Evolutionary conservation across 2,888 invertebrate species (phyloP).

Genomic region (Acanthopleura granulata): DNA sequence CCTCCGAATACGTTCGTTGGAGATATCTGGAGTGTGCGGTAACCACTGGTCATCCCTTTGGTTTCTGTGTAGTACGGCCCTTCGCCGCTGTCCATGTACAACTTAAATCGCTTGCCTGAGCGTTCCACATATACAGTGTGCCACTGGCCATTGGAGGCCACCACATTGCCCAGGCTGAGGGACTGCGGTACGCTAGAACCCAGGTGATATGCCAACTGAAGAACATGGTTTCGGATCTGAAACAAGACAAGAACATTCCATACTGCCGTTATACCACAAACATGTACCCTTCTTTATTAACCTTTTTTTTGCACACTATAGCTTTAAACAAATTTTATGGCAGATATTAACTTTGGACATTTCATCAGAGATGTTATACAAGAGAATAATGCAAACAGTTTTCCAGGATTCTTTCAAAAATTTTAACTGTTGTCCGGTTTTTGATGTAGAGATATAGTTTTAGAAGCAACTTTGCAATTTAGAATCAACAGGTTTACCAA

Average conservation of each 20-base stretch:
- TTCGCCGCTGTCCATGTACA: constrained; percentile 95
- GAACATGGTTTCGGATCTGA: background rate
- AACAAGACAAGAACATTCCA: background rate
- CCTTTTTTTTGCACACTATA: too few relatives aligned
- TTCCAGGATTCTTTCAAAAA: too few relatives aligned
- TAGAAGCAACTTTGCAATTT: too few relatives aligned
- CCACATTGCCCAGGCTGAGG: constrained; percentile 83
- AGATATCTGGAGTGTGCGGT: constrained; percentile 43
- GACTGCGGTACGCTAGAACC: constrained; percentile 86
- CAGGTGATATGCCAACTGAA: constrained; percentile 1
- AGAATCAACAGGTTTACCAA: too few relatives aligned
- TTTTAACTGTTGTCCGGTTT: too few relatives aligned
- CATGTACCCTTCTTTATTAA: too few relatives aligned
- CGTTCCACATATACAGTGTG: constrained; percentile 92
- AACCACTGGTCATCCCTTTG: constrained; percentile 71
- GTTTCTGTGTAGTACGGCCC: constrained; percentile 73
- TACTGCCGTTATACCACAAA: constrained; percentile 75
- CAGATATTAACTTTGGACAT: too few relatives aligned
- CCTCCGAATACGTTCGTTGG: constrained; percentile 96
- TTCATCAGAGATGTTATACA: too few relatives aligned
- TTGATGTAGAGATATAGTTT: too few relatives aligned
- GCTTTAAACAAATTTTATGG: too few relatives aligned
- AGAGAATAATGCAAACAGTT: too few relatives aligned
- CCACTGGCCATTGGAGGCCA: constrained; percentile 97
- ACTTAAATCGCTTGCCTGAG: constrained; percentile 91